Conservation (phyloP, 2,797 vertebrate species). For the Danionella dracula region DNA sequence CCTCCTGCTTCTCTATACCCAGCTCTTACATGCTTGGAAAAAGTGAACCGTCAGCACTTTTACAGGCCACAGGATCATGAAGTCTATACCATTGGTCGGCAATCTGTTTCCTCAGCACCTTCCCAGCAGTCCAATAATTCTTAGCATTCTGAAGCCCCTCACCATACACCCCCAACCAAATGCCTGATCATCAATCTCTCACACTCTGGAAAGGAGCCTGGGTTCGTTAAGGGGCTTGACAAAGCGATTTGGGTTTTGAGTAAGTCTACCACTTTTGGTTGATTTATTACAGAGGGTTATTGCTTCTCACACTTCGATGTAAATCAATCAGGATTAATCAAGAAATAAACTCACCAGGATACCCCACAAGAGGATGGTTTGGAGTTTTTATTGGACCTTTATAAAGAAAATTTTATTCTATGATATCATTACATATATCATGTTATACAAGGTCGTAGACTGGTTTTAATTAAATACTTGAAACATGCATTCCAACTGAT, state of each 20-base stretch:
- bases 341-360: conserved; percentile 30
- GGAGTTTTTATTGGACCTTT: background rate
- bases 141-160: conserved; percentile 29
- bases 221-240: conserved; percentile 45
- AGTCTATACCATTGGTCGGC: conserved; percentile 21
- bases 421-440: conserved; percentile 25
- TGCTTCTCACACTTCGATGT: conserved; percentile 32
- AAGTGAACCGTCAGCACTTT: conserved; percentile 41
- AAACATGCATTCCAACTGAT: conserved; percentile 5
- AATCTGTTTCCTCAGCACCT: conserved; percentile 40
- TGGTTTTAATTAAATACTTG: conserved; percentile 26
- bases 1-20: conserved; percentile 9
- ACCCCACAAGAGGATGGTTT: conserved; percentile 14
- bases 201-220: conserved; percentile 36
- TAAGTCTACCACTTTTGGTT: conserved; percentile 27
- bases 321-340: conserved; percentile 40
- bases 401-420: background rate
- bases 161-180: conserved; percentile 11
- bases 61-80: conserved; percentile 30
- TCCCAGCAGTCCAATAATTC: conserved; percentile 42
- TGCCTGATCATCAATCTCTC: conserved; percentile 48
- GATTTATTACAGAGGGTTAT: conserved; percentile 41
- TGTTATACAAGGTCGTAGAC: conserved; percentile 15
- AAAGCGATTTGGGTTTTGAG: conserved; percentile 35
- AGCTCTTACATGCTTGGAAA: too few relatives aligned